Conservation (phyloP, 2,113 vertebrate species). For the Muntiacus reevesi region DNA sequence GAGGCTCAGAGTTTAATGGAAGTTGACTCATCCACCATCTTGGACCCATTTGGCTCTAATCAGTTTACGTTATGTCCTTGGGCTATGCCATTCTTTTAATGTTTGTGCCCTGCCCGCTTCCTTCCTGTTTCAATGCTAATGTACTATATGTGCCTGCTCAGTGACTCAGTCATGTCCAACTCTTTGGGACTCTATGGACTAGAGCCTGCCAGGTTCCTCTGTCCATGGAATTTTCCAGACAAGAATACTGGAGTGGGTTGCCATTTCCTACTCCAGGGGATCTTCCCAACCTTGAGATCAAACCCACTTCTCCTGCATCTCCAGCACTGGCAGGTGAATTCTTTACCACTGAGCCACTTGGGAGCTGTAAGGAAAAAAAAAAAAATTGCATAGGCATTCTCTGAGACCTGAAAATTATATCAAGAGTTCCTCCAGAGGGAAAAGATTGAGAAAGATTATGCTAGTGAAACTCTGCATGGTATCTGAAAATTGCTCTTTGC, state of each 20-base stretch:
- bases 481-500: neutral
- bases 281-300: neutral
- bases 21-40: neutral
- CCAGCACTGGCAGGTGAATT: neutral
- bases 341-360: neutral
- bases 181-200: neutral
- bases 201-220: neutral
- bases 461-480: neutral
- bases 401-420: neutral
- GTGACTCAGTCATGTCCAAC: neutral
- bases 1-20: neutral
- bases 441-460: neutral
- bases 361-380: neutral
- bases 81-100: neutral
- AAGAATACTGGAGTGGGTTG: neutral
- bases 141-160: neutral
- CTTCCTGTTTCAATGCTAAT: neutral
- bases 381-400: neutral
- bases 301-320: neutral
- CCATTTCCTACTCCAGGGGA: neutral
- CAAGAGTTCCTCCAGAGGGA: neutral
- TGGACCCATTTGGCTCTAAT: neutral
- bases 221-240: neutral
- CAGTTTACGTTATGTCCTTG: neutral
- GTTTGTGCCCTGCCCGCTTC: neutral